These are phyloP conservation scores for Meriones psammophilus DNA, from an alignment of 2,797 vertebrate genomes.

Conservation along the genomic window DNA sequence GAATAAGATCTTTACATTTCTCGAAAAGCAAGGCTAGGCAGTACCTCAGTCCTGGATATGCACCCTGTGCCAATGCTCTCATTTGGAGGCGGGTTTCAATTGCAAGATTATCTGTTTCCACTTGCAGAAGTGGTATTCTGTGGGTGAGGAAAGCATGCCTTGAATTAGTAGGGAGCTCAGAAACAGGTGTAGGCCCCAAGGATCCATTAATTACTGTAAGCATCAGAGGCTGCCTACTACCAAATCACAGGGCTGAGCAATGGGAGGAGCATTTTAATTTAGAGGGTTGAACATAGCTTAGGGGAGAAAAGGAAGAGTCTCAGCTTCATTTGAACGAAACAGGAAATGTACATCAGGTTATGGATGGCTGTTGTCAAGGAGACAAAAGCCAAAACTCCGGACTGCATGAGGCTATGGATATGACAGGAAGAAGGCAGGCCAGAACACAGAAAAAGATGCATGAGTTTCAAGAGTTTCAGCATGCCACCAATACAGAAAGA, in stretches of 20 bases:
- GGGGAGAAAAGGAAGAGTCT: slow-evolving; percentile 13
- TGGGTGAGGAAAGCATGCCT: slow-evolving; percentile 48
- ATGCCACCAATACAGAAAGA: neutral
- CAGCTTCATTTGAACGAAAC: slow-evolving; percentile 43
- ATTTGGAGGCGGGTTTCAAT: slow-evolving; percentile 7
- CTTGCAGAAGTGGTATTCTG: neutral
- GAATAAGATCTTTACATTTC: neutral
- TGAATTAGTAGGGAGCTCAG: slow-evolving; percentile 38
- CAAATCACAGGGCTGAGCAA: slow-evolving; percentile 67
- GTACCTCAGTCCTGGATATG: neutral
- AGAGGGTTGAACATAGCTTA: slow-evolving; percentile 72
- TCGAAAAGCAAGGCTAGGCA: neutral
- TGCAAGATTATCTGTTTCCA: neutral
- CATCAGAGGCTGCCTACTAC: slow-evolving; percentile 55
- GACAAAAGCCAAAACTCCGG: neutral
- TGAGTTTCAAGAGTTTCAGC: neutral
- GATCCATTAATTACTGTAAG: slow-evolving; percentile 77
- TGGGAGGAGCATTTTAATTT: slow-evolving; percentile 77
- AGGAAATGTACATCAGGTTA: slow-evolving; percentile 43
- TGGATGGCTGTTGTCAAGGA: neutral
- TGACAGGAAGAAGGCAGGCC: neutral
- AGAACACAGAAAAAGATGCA: neutral
- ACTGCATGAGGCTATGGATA: neutral
- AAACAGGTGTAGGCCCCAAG: slow-evolving; percentile 75
- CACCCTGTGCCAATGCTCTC: neutral